phyloP scores from a whole-genome alignment of 2,797 vertebrate genomes.

The Limnodromus scolopaceus region DNA sequence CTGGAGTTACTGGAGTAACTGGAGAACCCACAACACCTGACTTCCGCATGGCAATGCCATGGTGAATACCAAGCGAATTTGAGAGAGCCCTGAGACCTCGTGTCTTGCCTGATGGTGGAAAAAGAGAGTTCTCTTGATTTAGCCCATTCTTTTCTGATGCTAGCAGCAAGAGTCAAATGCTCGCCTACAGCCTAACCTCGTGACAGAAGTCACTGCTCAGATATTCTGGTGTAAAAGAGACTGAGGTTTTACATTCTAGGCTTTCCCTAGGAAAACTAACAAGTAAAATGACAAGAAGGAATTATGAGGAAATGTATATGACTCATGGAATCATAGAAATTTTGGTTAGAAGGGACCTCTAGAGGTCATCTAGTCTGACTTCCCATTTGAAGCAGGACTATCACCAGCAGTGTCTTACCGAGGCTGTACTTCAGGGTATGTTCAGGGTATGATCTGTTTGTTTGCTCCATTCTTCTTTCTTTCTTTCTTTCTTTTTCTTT shows the following conservation, averaged over 20 bases:
- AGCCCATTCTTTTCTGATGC: neutral
- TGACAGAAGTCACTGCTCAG: neutral
- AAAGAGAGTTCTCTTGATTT: neutral
- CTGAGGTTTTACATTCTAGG: neutral
- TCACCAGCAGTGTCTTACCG: neutral
- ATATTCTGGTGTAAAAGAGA: neutral
- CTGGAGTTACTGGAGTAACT: neutral
- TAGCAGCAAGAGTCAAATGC: neutral
- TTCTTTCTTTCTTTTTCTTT: neutral
- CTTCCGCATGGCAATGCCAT: neutral
- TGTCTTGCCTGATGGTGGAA: neutral
- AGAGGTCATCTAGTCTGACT: conserved; percentile 30
- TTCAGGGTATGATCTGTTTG: neutral
- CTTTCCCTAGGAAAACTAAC: neutral
- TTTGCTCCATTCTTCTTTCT: neutral
- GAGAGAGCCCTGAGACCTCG: neutral
- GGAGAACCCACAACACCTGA: neutral
- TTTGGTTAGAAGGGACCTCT: conserved; percentile 68
- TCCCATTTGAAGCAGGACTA: neutral
- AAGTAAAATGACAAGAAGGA: neutral
- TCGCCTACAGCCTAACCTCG: neutral
- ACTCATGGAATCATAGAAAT: neutral
- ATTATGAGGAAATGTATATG: neutral
- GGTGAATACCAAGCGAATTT: neutral
- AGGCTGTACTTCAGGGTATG: neutral